Evolutionary conservation across 2,888 invertebrate species (phyloP), one percentile per base, ranked within the genome.

Genomic region (Andrena praecox): DNA sequence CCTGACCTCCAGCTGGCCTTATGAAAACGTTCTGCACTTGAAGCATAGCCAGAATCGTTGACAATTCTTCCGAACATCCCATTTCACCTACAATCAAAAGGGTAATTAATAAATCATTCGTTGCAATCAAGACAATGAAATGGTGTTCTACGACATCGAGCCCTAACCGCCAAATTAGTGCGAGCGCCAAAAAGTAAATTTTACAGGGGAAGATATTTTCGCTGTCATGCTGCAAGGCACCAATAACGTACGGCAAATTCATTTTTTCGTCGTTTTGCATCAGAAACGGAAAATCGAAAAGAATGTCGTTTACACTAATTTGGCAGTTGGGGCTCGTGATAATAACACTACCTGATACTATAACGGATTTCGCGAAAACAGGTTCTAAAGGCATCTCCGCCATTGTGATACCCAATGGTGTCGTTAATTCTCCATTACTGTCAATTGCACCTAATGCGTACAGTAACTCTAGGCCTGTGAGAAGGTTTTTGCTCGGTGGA

Each of bases 361-460:
- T 96, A 0, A 99, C 93, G 93, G 98, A 97, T 94, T 98, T 98
- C 0, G 98, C 97, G 87, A 97, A 96, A 94, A 97, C 96, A 0
- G 99, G 98, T 83, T 96, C 96, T 0, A 99, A 94, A 0, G 99
- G 99, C 92, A 99, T 95, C 94, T 99, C 99, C 0, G 99, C 98
- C 96, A 99, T 98, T 67, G 96, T 95, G 67, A 96, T 95, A 0
- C 99, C 99, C 0, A 97, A 93, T 0, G 97, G 96, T 59, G 95
- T 94, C 0, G 98, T 98, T 77, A 99, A 94, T 72, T 96, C 95
- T 0, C 98, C 98, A 31, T 95, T 93, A 64, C 96, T 96, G 93
- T 98, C 97, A 3, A 99, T 95, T 0, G 98, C 97, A 70, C 95
- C 95, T 56, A 99, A 94, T 0, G 99, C 99, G 93, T 96, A 98